These are phyloP conservation scores for Sycophila sp. DNA, from an alignment of 1,140 invertebrate genomes.

Conservation along the genomic window DNA sequence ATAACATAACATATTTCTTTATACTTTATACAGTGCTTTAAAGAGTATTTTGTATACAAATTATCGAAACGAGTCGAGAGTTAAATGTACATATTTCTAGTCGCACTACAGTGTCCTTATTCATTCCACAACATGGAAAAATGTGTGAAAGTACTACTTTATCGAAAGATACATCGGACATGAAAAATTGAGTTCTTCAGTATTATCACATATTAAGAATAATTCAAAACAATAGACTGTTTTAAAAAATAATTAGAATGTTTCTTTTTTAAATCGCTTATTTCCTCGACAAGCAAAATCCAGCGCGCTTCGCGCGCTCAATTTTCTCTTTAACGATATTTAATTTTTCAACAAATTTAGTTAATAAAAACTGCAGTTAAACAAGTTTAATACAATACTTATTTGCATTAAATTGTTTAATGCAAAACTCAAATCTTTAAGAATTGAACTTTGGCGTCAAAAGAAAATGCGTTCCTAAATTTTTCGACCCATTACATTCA, in stretches of 20 bases:
- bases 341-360: too few species aligned
- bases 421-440: too few species aligned
- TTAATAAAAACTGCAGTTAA: too few species aligned
- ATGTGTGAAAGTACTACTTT: conserved; percentile 3
- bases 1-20: conserved; percentile 15
- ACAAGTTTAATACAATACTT: background rate
- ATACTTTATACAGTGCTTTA: conserved; percentile 7
- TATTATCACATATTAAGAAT: conserved; percentile 19
- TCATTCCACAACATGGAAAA: background rate
- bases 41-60: conserved; percentile 28
- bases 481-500: too few species aligned
- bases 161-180: conserved; percentile 23
- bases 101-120: background rate
- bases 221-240: background rate
- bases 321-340: too few species aligned
- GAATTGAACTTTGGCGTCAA: too few species aligned
- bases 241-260: background rate
- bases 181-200: background rate
- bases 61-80: conserved; percentile 6
- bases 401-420: background rate
- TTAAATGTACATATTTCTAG: conserved; percentile 10
- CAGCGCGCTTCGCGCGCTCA: too few species aligned
- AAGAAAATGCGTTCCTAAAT: too few species aligned
- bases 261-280: too few species aligned
- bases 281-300: too few species aligned